Conservation (phyloP, 2,113 vertebrate genomes). For the Chrysemys picta region DNA sequence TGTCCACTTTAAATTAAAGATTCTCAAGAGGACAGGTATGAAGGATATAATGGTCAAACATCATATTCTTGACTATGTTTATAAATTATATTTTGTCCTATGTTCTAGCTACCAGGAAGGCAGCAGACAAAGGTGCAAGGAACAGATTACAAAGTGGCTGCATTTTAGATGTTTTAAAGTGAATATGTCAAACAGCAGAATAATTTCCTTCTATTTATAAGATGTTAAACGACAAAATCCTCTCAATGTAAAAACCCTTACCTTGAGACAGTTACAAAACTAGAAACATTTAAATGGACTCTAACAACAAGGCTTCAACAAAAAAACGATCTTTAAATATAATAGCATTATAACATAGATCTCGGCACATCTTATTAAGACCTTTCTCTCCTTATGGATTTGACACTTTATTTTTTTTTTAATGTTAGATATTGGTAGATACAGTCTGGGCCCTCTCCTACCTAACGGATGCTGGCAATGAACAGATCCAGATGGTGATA, state of each 20-base stretch:
- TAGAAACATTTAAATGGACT: background rate
- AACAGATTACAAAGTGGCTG: background rate
- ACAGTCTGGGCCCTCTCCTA: slow-evolving; percentile 99
- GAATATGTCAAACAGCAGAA: background rate
- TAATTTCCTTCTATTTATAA: background rate
- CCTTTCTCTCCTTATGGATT: background rate
- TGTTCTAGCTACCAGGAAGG: background rate
- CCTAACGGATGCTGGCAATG: slow-evolving; percentile 97
- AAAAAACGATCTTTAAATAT: background rate
- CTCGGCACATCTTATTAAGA: background rate
- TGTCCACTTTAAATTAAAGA: background rate
- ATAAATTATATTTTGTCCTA: background rate
- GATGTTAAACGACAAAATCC: background rate
- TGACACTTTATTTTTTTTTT: slow-evolving; percentile 2
- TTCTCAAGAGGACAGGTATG: background rate
- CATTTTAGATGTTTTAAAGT: background rate
- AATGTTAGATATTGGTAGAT: slow-evolving; percentile 93
- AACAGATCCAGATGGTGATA: slow-evolving; percentile 99
- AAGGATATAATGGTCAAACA: too few species aligned
- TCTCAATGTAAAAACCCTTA: background rate
- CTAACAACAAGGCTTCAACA: background rate
- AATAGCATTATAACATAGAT: background rate
- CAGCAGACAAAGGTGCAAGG: background rate
- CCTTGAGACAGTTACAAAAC: background rate
- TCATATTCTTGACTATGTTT: background rate